Evolutionary conservation across 2,888 invertebrate species (phyloP).

Genomic region (Fragum sueziense): DNA sequence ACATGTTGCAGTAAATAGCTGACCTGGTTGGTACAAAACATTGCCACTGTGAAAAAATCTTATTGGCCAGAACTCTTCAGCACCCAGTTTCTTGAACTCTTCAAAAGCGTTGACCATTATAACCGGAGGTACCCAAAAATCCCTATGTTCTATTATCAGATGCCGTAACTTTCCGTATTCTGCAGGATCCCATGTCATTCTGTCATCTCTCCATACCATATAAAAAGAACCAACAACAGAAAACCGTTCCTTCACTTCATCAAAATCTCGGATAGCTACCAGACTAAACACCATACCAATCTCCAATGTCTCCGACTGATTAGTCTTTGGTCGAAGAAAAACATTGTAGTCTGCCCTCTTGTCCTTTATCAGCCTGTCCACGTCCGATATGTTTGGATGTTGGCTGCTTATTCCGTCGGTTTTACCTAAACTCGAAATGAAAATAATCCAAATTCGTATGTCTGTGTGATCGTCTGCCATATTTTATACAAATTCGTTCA

Average conservation of each 20-base stretch:
- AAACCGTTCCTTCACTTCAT: slow-evolving; percentile 36
- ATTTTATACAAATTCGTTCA: too few species aligned
- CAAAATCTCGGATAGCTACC: slow-evolving; percentile 36
- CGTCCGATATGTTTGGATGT: neutral
- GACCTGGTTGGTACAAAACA: slow-evolving; percentile 21
- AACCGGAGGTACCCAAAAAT: slow-evolving; percentile 39
- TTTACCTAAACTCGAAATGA: neutral
- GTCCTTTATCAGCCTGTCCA: neutral
- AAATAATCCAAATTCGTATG: too few species aligned
- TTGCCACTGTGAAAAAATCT: neutral
- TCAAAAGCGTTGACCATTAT: slow-evolving; percentile 27
- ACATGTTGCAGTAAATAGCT: slow-evolving; percentile 34
- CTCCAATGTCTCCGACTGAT: slow-evolving; percentile 3
- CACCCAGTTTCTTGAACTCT: neutral
- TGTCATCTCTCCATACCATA: slow-evolving; percentile 37
- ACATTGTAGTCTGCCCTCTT: neutral
- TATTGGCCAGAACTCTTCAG: neutral
- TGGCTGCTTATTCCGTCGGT: neutral
- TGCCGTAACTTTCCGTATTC: slow-evolving; percentile 24
- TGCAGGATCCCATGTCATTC: slow-evolving; percentile 30
- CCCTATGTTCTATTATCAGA: slow-evolving; percentile 6
- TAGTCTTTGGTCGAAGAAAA: neutral
- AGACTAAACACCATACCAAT: slow-evolving; percentile 5
- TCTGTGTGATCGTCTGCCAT: too few species aligned
- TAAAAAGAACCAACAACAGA: neutral